A percentile compares a stretch with the other conserved stretches of the same genome.
Conservation (phyloP, 2,113 vertebrate genomes). For the Benitochromis conjunctus region DNA sequence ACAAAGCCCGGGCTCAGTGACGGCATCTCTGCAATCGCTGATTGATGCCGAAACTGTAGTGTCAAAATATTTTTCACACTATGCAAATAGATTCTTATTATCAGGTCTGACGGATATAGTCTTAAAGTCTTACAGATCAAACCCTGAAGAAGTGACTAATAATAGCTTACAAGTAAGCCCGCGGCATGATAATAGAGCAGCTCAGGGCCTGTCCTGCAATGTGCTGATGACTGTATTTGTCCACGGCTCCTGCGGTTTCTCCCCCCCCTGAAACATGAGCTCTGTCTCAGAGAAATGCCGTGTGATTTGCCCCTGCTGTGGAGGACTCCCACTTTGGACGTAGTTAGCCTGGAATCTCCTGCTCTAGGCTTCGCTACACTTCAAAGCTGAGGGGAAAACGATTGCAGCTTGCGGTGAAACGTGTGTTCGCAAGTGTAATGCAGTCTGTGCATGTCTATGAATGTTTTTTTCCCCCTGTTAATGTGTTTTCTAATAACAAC, state of each 20-base stretch:
- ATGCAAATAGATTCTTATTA: neutral
- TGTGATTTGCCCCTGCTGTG: conserved; percentile 32
- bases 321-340: conserved; percentile 40
- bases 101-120: neutral
- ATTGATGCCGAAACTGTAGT: neutral
- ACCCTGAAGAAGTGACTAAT: neutral
- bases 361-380: conserved; percentile 30
- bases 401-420: conserved; percentile 44
- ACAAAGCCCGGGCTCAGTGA: conserved; percentile 2
- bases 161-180: neutral
- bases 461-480: neutral
- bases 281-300: conserved; percentile 21
- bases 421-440: neutral
- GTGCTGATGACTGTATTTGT: conserved; percentile 60
- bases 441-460: conserved; percentile 5
- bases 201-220: conserved; percentile 18
- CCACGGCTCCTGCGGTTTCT: conserved; percentile 56
- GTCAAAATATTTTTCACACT: neutral
- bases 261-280: conserved; percentile 51
- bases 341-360: conserved; percentile 47
- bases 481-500: conserved; percentile 48
- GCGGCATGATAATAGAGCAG: conserved; percentile 1
- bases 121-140: neutral
- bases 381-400: conserved; percentile 44
- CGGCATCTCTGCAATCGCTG: neutral